phyloP scores from a whole-genome alignment of 2,797 vertebrate genomes.

The Siniperca scherzeri region DNA sequence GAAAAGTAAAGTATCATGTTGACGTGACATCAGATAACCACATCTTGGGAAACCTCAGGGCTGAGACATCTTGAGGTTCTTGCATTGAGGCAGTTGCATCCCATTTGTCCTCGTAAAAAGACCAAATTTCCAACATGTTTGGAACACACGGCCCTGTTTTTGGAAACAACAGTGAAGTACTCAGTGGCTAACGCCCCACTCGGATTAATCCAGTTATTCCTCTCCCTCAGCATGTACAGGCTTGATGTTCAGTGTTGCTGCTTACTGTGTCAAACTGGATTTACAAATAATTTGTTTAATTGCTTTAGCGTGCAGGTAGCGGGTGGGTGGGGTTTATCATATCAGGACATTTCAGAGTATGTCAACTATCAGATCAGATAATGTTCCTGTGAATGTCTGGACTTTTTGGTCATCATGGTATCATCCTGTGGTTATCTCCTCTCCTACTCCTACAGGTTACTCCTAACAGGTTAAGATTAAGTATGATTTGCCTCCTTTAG shows the following conservation, averaged over 20 bases:
- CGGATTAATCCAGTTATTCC: slow-evolving; percentile 47
- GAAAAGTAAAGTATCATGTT: neutral
- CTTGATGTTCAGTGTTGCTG: slow-evolving; percentile 16
- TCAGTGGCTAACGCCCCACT: slow-evolving; percentile 22
- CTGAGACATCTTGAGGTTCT: slow-evolving; percentile 20
- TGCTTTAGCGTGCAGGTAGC: slow-evolving; percentile 1
- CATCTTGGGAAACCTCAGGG: slow-evolving; percentile 24
- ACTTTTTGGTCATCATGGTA: too few relatives aligned
- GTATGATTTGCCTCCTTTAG: slow-evolving; percentile 3
- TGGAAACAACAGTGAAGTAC: slow-evolving; percentile 13
- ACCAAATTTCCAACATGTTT: slow-evolving; percentile 17
- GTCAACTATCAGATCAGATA: neutral
- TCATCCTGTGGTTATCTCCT: neutral
- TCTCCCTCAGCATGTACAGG: slow-evolving; percentile 34
- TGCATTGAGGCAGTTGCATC: neutral
- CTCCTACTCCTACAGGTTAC: neutral
- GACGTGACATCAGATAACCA: slow-evolving; percentile 27
- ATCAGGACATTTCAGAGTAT: neutral
- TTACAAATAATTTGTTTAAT: slow-evolving; percentile 33
- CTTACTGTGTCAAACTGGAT: slow-evolving; percentile 34
- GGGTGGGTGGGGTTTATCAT: neutral
- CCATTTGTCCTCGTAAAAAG: slow-evolving; percentile 9
- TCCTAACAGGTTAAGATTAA: neutral
- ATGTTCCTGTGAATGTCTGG: neutral
- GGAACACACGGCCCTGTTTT: slow-evolving; percentile 13